These are phyloP conservation scores for Eristalinus aeneus DNA, from an alignment of 2,888 invertebrate species.

Conservation along the genomic window DNA sequence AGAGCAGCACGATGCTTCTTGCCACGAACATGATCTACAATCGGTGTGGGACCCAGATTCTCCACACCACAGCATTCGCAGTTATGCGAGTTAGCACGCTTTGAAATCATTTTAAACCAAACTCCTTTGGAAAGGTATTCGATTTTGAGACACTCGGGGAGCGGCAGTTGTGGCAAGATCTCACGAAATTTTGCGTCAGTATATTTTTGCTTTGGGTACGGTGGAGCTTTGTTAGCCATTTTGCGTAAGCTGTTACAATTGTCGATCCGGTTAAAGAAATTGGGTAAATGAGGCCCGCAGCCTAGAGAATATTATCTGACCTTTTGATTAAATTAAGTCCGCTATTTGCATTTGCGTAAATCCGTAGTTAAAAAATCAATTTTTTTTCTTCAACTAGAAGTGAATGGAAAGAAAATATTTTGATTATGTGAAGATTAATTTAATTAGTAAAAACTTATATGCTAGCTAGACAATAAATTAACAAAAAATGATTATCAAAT, in stretches of 20 bases:
- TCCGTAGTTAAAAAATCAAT: conserved; percentile 49
- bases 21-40: conserved; percentile 75
- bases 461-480: conserved; percentile 22
- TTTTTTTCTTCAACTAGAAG: conserved; percentile 65
- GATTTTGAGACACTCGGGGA: conserved; percentile 73
- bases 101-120: conserved; percentile 73
- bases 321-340: conserved; percentile 32
- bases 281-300: background rate
- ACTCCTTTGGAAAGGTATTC: conserved; percentile 71
- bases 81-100: conserved; percentile 52
- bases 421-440: conserved; percentile 54
- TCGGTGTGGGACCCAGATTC: conserved; percentile 74
- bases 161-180: conserved; percentile 70
- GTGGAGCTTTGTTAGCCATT: conserved; percentile 52
- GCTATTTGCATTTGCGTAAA: conserved; percentile 33
- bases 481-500: conserved; percentile 11
- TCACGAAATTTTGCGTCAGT: conserved; percentile 66
- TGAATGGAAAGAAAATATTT: conserved; percentile 68
- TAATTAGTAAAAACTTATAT: conserved; percentile 34
- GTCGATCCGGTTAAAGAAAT: conserved; percentile 11
- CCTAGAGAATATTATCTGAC: conserved; percentile 33
- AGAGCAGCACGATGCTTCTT: conserved; percentile 75
- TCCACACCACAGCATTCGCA: conserved; percentile 75
- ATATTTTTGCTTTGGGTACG: conserved; percentile 53
- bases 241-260: background rate